Evolutionary conservation across 2,888 invertebrate genomes (phyloP).

Genomic region (Thymelicus lineola): DNA sequence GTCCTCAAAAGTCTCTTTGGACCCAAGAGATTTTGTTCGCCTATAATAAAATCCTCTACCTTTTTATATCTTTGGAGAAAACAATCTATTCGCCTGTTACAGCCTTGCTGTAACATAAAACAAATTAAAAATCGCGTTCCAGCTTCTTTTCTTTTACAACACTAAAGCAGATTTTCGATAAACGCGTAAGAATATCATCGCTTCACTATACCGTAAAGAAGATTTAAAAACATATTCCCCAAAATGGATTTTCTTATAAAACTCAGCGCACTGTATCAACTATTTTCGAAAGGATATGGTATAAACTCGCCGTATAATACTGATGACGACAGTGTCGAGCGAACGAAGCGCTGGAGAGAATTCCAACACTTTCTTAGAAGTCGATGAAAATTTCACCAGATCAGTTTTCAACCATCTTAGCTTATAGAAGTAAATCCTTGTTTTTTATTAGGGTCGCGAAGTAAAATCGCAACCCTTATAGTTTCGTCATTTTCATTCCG

Average conservation of each 20-base stretch:
- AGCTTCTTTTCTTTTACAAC: background rate
- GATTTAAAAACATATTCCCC: constrained; percentile 9
- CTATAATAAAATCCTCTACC: too few relatives aligned
- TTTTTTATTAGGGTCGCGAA: too few relatives aligned
- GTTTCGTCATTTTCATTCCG: too few relatives aligned
- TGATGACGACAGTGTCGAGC: constrained; percentile 2
- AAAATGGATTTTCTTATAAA: constrained; percentile 6
- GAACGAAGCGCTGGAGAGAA: constrained; percentile 15
- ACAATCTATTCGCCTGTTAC: too few relatives aligned
- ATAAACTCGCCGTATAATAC: constrained; percentile 1
- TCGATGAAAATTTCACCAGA: constrained; percentile 24
- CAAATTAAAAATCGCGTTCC: background rate
- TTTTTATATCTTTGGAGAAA: too few relatives aligned
- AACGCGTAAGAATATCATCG: background rate
- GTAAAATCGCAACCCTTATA: too few relatives aligned
- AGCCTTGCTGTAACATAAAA: too few relatives aligned
- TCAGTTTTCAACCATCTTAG: constrained; percentile 18
- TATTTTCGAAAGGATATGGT: background rate
- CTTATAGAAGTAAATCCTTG: background rate
- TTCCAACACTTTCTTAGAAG: constrained; percentile 17
- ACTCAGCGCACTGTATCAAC: constrained; percentile 1
- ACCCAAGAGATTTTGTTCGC: too few relatives aligned
- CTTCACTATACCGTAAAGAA: background rate
- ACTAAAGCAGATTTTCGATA: background rate
- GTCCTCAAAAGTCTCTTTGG: too few relatives aligned